Evolutionary conservation across 2,797 vertebrate species (phyloP), one percentile per base, ranked within the genome.

Genomic region (Cirrhinus mrigala): DNA sequence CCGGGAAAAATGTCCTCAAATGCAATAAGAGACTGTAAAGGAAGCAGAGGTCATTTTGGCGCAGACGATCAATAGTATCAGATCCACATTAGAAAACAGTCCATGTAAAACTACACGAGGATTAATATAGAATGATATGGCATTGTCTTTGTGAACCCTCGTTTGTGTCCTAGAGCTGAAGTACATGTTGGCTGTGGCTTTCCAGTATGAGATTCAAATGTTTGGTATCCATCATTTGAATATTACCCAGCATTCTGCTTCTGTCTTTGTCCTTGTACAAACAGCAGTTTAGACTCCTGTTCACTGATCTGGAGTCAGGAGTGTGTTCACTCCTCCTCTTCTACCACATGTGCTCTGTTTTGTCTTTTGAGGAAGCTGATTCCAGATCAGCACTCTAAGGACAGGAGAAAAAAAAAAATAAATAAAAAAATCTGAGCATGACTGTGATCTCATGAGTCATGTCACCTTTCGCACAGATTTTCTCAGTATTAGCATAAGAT

Each of bases 131-230:
- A 85, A 74, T 54, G 33, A 54, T 54, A 27, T 77, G 24, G 5
- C 48, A 54, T 56, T 74, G 78, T 83, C 85, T 76, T 54, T 83
- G 56, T 71, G 77, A 40, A 11, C 46, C 16, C 54, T 48, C 14
- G 33, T 71, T 48, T 33, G 18, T 54, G 58, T 76, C 78, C 56
- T 71, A 7, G 46, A 58, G 56, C 46, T 62, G 12, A 15, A 46
- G 66, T 52, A 24, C 64, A 20, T 24, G 40, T 29, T 27, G 22
- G 27, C 46, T 11, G 40, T 46, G 33, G 3, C 50, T 81, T 54
- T 85, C 68, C 16, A 87, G 83, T 44, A 11, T 87, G 81, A 64
- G 50, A 87, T 88, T 88, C 87, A 88, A 82, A 89, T 89, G 81
- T 86, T 82, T 71, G 76, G 46, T 66, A 24, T 52, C 68, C 58